These are phyloP conservation scores for Montipora capricornis DNA, from an alignment of 64 coral and sea anemone genomes.

Conservation along the genomic window DNA sequence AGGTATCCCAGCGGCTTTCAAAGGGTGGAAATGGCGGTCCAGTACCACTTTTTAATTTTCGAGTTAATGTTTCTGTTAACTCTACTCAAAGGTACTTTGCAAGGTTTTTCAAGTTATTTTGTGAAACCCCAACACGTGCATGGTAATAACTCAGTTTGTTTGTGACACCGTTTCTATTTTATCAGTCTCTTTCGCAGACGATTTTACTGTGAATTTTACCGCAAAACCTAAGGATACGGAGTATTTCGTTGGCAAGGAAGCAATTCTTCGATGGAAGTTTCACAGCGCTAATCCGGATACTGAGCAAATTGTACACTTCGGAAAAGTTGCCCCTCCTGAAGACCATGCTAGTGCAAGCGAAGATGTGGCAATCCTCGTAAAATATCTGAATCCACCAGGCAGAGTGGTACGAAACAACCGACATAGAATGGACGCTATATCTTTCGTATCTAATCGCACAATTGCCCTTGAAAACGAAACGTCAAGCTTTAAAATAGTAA, in stretches of 20 bases:
- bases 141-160: background rate
- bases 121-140: background rate
- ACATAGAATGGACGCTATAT: background rate
- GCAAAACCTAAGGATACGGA: slow-evolving; percentile 3
- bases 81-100: background rate
- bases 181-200: slow-evolving; percentile 16
- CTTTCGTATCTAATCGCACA: background rate
- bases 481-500: slow-evolving; percentile 24
- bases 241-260: slow-evolving; percentile 10
- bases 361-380: background rate
- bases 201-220: slow-evolving; percentile 31
- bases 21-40: slow-evolving; percentile 3
- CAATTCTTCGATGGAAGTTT: slow-evolving; percentile 30
- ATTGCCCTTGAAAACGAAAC: background rate
- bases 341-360: background rate
- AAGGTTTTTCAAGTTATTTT: background rate
- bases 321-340: background rate
- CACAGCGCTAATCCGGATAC: background rate
- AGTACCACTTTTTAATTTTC: background rate
- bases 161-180: background rate
- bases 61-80: background rate
- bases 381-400: background rate
- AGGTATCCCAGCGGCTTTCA: no score
- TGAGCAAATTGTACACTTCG: background rate
- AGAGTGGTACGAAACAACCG: background rate